Conservation (phyloP, 92 coral and sea anemone genomes). For the Muricea muricata region DNA sequence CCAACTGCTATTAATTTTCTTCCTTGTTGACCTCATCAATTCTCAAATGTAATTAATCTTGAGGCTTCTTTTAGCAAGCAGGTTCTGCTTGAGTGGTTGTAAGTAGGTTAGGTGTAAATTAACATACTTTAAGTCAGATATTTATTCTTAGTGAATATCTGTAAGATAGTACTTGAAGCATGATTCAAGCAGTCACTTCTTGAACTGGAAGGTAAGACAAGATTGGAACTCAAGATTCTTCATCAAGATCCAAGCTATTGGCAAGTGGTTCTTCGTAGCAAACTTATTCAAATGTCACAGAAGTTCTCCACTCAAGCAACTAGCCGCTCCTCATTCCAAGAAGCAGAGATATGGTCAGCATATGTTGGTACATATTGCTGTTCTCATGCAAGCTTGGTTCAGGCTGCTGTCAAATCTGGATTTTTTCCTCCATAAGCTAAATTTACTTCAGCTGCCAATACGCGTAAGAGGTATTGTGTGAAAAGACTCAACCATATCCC, state of each 20-base stretch:
- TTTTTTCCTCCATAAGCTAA: conserved; percentile 84
- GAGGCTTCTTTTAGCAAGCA: too few species aligned
- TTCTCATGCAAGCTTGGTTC: conserved; percentile 93
- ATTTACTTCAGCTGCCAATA: conserved; percentile 61
- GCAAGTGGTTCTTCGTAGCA: conserved; percentile 83
- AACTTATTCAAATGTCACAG: conserved; percentile 87
- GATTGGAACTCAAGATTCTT: conserved; percentile 84
- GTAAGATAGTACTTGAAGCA: conserved; percentile 76
- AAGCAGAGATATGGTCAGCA: conserved; percentile 95
- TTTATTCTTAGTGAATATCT: conserved; percentile 70
- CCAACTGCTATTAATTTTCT: too few species aligned
- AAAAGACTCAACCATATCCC: too few species aligned
- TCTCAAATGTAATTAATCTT: too few species aligned
- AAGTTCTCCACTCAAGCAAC: conserved; percentile 95
- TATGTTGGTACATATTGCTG: conserved; percentile 91
- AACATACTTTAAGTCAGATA: neutral
- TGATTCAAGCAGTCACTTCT: conserved; percentile 80
- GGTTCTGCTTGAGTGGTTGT: too few species aligned
- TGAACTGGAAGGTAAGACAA: conserved; percentile 92
- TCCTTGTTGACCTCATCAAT: too few species aligned
- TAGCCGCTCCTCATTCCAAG: conserved; percentile 81
- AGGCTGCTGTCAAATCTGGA: conserved; percentile 81
- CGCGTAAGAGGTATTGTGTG: conserved; percentile 63
- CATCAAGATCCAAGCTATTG: conserved; percentile 80
- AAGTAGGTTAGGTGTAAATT: too few species aligned